Conservation (phyloP, 2,888 invertebrate species). For the Apotomis turbidana region DNA sequence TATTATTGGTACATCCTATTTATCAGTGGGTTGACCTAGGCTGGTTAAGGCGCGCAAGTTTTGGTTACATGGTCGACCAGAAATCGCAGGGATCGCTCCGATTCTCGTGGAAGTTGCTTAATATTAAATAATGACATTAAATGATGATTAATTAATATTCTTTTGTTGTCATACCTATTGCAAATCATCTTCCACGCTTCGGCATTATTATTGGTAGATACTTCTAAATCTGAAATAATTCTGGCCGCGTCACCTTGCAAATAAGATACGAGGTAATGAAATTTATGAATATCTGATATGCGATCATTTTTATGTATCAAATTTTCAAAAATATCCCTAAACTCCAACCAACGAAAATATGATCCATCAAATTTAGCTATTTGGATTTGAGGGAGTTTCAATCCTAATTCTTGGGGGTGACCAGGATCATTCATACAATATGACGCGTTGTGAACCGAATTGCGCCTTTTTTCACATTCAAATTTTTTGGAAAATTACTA, state of each 20-base stretch:
- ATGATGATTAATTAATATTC: slow-evolving; percentile 43
- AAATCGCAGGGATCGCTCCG: slow-evolving; percentile 24
- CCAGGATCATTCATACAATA: no score
- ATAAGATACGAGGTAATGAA: no score
- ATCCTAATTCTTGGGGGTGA: slow-evolving; percentile 14
- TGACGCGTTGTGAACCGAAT: background rate
- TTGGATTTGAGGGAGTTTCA: slow-evolving; percentile 36
- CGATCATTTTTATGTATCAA: no score
- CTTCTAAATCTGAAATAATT: background rate
- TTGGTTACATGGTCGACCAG: slow-evolving; percentile 45
- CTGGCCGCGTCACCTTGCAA: no score
- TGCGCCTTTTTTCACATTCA: slow-evolving; percentile 7
- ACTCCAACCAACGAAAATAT: slow-evolving; percentile 43
- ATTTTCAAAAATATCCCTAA: slow-evolving; percentile 36
- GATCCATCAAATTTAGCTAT: slow-evolving; percentile 15
- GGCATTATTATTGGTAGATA: slow-evolving; percentile 40
- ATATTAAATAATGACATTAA: slow-evolving; percentile 39
- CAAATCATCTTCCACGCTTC: slow-evolving; percentile 42
- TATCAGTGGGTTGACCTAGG: background rate
- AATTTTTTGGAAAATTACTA: background rate
- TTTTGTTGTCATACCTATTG: slow-evolving; percentile 42
- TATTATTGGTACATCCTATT: no score
- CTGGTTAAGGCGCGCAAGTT: slow-evolving; percentile 47
- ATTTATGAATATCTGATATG: no score
- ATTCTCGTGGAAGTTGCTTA: slow-evolving; percentile 37